A percentile compares a stretch with the other conserved stretches of the same genome.
Evolutionary conservation across 2,888 invertebrate species (phyloP).

Genomic region (Portevinia maculata): DNA sequence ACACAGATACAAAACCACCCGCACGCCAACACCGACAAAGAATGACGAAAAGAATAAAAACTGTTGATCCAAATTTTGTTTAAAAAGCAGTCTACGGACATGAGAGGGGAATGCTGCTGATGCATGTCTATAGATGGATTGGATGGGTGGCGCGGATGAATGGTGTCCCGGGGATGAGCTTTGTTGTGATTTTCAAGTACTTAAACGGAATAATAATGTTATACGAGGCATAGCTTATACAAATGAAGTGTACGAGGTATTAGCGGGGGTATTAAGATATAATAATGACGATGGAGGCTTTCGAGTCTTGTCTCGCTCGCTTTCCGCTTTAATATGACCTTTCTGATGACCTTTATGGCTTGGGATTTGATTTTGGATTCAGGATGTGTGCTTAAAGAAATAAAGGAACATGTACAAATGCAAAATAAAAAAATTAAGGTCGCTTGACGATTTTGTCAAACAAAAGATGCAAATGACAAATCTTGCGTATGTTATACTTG

Average conservation of each 20-base stretch:
- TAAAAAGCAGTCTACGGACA: constrained; percentile 9
- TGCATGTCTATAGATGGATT: constrained; percentile 17
- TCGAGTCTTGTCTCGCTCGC: constrained; percentile 1
- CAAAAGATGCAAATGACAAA: constrained; percentile 68
- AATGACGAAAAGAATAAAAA: constrained; percentile 34
- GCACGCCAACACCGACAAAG: constrained; percentile 20
- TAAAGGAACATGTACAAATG: no score
- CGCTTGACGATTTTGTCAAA: constrained; percentile 29
- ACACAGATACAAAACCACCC: background rate
- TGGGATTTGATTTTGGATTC: constrained; percentile 1
- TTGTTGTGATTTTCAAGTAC: constrained; percentile 74
- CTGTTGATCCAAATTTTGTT: constrained; percentile 66
- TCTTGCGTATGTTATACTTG: constrained; percentile 20
- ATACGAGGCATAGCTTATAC: constrained; percentile 69
- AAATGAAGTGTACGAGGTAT: constrained; percentile 71
- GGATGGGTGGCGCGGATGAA: constrained; percentile 28
- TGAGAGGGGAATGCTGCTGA: background rate
- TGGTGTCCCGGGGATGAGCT: constrained; percentile 60
- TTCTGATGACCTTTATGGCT: constrained; percentile 22
- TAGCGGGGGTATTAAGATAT: constrained; percentile 66
- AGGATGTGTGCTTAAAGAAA: constrained; percentile 10
- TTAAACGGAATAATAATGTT: constrained; percentile 74
- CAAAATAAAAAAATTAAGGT: constrained; percentile 6
- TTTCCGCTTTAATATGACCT: constrained; percentile 25
- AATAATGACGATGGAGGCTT: constrained; percentile 54